These are phyloP conservation scores for Scaptomyza flava DNA, from an alignment of 2,888 invertebrate genomes.

Conservation along the genomic window DNA sequence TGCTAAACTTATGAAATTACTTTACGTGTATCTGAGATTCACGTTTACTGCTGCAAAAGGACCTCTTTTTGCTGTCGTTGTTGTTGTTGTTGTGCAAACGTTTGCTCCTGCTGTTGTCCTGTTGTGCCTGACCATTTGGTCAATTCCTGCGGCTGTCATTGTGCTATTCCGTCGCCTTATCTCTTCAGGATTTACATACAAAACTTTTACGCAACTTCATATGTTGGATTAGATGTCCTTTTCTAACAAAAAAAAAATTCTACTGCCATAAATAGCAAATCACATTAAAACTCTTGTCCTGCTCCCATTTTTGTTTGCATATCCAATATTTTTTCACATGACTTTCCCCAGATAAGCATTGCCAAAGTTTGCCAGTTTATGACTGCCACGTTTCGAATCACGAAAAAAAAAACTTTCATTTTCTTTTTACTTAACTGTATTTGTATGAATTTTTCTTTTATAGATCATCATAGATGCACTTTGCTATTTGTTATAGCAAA, in stretches of 20 bases:
- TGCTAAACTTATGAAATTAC: slow-evolving; percentile 82
- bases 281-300: slow-evolving; percentile 70
- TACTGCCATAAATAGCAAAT: slow-evolving; percentile 76
- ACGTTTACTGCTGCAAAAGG: slow-evolving; percentile 18
- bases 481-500: slow-evolving; percentile 25
- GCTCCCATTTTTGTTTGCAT: slow-evolving; percentile 33
- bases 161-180: slow-evolving; percentile 82
- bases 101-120: background rate
- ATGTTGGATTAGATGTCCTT: slow-evolving; percentile 69
- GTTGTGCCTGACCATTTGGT: slow-evolving; percentile 61
- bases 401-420: slow-evolving; percentile 32
- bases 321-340: slow-evolving; percentile 45
- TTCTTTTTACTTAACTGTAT: slow-evolving; percentile 21
- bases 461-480: slow-evolving; percentile 18
- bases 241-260: slow-evolving; percentile 27
- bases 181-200: slow-evolving; percentile 82
- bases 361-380: slow-evolving; percentile 72
- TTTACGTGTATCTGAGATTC: slow-evolving; percentile 73
- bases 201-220: slow-evolving; percentile 79
- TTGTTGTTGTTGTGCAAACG: slow-evolving; percentile 11
- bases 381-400: slow-evolving; percentile 62
- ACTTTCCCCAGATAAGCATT: slow-evolving; percentile 61
- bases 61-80: background rate
- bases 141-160: slow-evolving; percentile 81
- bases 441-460: slow-evolving; percentile 14